Evolutionary conservation across 2,113 vertebrate species (phyloP).

Genomic region (Chrysochloris asiatica): DNA sequence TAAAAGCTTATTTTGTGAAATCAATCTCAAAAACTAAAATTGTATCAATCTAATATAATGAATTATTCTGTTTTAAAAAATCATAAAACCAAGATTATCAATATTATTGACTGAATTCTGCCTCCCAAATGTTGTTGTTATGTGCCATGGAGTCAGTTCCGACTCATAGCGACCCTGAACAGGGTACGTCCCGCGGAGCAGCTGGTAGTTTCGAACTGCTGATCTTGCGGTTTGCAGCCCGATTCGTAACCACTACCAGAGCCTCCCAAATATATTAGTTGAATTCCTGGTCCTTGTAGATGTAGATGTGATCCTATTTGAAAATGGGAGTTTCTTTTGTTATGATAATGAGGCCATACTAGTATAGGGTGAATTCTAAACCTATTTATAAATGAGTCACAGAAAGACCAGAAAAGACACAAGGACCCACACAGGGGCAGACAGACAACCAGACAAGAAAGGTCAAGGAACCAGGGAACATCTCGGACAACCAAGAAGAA

Average conservation of each 20-base stretch:
- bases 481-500: not conserved
- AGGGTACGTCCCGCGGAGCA: no score
- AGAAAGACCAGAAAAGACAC: not conserved
- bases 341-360: not conserved
- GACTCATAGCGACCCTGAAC: no score
- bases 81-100: not conserved
- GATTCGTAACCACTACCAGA: no score
- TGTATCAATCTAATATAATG: not conserved
- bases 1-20: slow-evolving; percentile 32
- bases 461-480: not conserved
- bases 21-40: not conserved
- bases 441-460: not conserved
- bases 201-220: no score
- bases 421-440: not conserved
- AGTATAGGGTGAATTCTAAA: not conserved
- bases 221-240: no score
- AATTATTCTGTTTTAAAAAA: not conserved
- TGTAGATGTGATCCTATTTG: not conserved
- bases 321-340: not conserved
- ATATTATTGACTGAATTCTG: not conserved
- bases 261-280: not conserved
- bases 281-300: not conserved
- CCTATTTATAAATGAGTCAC: not conserved
- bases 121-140: no score
- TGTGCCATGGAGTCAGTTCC: no score